Percentiles rank a stretch among this genome's conserved stretches.
phyloP scores from a whole-genome alignment of 2,797 vertebrate genomes.

The Lacerta agilis region DNA sequence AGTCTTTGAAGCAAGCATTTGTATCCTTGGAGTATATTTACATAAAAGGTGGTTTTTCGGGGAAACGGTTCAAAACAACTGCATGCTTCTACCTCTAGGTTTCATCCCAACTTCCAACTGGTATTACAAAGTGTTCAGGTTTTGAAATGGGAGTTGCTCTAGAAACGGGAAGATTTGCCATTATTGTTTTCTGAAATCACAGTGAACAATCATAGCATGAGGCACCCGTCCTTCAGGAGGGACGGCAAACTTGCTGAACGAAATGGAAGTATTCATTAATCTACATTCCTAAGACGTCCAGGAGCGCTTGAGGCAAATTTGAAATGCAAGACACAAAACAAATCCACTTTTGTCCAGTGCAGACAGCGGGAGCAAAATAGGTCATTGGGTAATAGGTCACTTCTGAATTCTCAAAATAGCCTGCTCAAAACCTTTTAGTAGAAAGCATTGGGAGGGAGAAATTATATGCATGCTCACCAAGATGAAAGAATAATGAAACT shows the following conservation, averaged over 20 bases:
- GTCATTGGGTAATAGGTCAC: not conserved
- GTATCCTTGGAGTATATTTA: not conserved
- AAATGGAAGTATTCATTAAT: not conserved
- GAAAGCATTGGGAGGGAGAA: not conserved
- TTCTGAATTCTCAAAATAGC: not conserved
- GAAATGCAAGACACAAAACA: not conserved
- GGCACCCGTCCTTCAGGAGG: not conserved
- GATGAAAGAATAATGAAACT: not conserved
- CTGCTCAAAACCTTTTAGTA: not conserved
- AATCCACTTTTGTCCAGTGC: not conserved
- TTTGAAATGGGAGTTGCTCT: not conserved
- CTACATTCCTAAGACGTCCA: not conserved
- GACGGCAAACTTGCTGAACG: not conserved
- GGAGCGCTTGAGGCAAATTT: constrained; percentile 3
- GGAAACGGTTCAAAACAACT: not conserved
- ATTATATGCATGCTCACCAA: not conserved
- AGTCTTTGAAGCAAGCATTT: not conserved
- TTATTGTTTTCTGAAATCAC: not conserved
- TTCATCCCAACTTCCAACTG: not conserved
- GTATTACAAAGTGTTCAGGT: not conserved
- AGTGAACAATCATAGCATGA: not conserved
- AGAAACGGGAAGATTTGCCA: not conserved
- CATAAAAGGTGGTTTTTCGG: not conserved
- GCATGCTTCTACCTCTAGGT: not conserved
- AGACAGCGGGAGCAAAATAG: not conserved